These are phyloP conservation scores for Heliothis subflexa DNA, from an alignment of 1,140 invertebrate genomes.

Conservation along the genomic window DNA sequence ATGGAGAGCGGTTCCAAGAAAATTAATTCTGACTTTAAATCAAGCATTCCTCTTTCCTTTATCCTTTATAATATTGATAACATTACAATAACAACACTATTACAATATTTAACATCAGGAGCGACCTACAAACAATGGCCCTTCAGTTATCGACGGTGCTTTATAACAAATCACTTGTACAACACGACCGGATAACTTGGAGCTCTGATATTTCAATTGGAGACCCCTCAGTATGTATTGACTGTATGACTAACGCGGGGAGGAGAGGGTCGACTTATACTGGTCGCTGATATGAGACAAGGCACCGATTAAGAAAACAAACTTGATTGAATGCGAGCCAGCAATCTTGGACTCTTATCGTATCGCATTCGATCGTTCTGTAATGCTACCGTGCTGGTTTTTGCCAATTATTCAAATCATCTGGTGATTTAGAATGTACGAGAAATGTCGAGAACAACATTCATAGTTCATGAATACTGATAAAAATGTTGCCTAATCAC, in stretches of 20 bases:
- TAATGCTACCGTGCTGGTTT: constrained; percentile 35
- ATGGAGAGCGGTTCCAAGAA: neutral
- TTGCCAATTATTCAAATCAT: constrained; percentile 33
- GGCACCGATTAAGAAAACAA: constrained; percentile 67
- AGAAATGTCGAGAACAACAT: neutral
- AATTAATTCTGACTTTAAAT: neutral
- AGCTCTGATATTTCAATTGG: constrained; percentile 56
- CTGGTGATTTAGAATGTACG: constrained; percentile 4
- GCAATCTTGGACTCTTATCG: constrained; percentile 55
- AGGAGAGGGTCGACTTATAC: constrained; percentile 39
- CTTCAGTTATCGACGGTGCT: constrained; percentile 64
- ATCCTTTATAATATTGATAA: constrained; percentile 37
- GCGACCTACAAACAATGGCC: constrained; percentile 65
- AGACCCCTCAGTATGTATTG: constrained; percentile 17
- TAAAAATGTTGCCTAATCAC: no score
- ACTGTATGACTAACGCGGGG: constrained; percentile 6
- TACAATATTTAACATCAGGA: constrained; percentile 61
- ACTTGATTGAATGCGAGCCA: constrained; percentile 59
- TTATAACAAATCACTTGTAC: constrained; percentile 66
- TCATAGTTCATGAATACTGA: no score
- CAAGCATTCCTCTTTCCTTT: constrained; percentile 11
- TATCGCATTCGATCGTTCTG: constrained; percentile 52
- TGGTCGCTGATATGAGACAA: constrained; percentile 59
- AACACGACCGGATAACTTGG: constrained; percentile 57
- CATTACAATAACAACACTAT: constrained; percentile 55